These are phyloP conservation scores for Julus scandinavius DNA, from an alignment of 2,888 invertebrate genomes.

Conservation along the genomic window DNA sequence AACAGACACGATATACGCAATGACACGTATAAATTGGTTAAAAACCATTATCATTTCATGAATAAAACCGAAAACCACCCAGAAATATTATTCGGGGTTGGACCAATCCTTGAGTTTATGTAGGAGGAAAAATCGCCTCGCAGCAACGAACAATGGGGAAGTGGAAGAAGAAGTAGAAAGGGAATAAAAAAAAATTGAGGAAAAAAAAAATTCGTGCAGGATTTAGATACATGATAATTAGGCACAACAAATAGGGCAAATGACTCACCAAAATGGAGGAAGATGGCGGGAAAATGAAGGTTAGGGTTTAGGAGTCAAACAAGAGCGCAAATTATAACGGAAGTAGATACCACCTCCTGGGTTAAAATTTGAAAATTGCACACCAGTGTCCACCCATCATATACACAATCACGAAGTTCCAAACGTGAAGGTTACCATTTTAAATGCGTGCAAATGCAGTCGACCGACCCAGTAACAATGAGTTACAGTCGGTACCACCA, in stretches of 20 bases:
- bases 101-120: slow-evolving; percentile 39
- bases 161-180: slow-evolving; percentile 16
- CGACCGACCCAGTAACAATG: background rate
- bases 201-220: slow-evolving; percentile 31
- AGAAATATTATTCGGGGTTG: slow-evolving; percentile 42
- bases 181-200: background rate
- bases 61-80: slow-evolving; percentile 42
- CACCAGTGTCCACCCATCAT: slow-evolving; percentile 26
- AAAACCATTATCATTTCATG: slow-evolving; percentile 42
- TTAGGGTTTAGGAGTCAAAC: slow-evolving; percentile 35
- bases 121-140: slow-evolving; percentile 42
- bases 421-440: slow-evolving; percentile 20
- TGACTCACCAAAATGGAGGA: slow-evolving; percentile 42
- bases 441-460: background rate
- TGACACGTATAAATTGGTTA: slow-evolving; percentile 39
- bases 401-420: slow-evolving; percentile 23
- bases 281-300: slow-evolving; percentile 39
- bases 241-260: slow-evolving; percentile 42
- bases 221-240: slow-evolving; percentile 42
- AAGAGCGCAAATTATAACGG: slow-evolving; percentile 39
- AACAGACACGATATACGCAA: slow-evolving; percentile 31
- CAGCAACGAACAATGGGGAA: slow-evolving; percentile 39
- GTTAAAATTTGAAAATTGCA: slow-evolving; percentile 35
- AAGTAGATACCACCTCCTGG: slow-evolving; percentile 37
- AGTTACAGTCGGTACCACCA: slow-evolving; percentile 35